Evolutionary conservation across 1,140 invertebrate species (phyloP), one percentile per base, ranked within the genome.

Genomic region (Hycleus cichorii): DNA sequence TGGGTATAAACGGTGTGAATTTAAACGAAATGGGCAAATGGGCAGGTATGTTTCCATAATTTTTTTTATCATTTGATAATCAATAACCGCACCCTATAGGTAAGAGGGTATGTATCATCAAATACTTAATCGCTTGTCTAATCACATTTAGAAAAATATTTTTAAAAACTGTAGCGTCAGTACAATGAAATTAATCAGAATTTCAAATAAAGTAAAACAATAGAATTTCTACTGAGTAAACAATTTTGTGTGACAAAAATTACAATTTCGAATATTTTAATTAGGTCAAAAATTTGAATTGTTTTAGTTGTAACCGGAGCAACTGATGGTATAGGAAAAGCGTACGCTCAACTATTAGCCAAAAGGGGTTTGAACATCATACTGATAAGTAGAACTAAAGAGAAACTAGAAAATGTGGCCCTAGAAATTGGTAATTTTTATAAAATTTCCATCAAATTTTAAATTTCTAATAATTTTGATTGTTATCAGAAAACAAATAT

Each of bases 311-410:
- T 95, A 0, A 96, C 93, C 32, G 93, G 93, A 27, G 84, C 89
- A 1, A 95, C 93, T 4, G 92, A 95, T 80, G 93, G 93, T 6
- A 85, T 96, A 66, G 93, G 93, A n/a, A 91, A 90, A 75, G 90
- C 89, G 2, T 95, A 89, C 72, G 89, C 90, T 2, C 81, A 85
- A 71, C 83, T 86, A 65, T 72, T 97, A 52, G 94, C 93, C 0
- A 77, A 83, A 40, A 81, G 81, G 62, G 93, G 94, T 42, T 77
- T 96, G 58, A 87, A 95, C 70, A 77, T 98, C 38, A 83, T 97
- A 32, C 77, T 99, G 48, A 87, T 98, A 50, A 96, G 93, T 66
- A 80, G 96, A 65, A 91, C 87, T 0, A 71, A 86, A 63, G 74
- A 80, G 2, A 98, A 97, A 75, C 75, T 99, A 9, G 81, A 91